Evolutionary conservation across 2,113 vertebrate species (phyloP), one percentile per base, ranked within the genome.

Genomic region (Nothobranchius furzeri): DNA sequence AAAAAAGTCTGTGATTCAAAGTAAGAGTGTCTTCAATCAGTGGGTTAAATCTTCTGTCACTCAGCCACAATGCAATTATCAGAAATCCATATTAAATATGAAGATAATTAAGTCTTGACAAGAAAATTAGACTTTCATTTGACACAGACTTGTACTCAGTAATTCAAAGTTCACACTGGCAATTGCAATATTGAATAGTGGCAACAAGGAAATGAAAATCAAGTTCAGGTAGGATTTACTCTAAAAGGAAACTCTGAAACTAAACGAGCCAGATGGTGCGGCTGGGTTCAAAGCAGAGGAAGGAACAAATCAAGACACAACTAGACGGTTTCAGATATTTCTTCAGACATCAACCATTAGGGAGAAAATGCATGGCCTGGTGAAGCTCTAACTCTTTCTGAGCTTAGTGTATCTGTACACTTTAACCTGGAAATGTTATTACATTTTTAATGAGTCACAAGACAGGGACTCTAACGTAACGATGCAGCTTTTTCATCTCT

Each of bases 31-130:
- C 12, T 68, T 49, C 40, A 64, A 51, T 72, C 51, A 60, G 15
- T 50, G 20, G n/a, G 7, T 35, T 42, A 53, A 59, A 64, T 51
- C 40, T 46, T 30, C 17, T 1, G 4, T 65, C 56, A 37, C 20
- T 60, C 59, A 12, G 25, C 55, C 20, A 15, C 65, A 47, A 57
- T 64, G 68, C 25, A 61, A 54, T 76, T 58, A 68, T 68, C 37
- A 52, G 55, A 60, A 61, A 74, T 77, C 81, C 58, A 60, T 49
- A 64, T 25, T 74, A 48, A 76, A 65, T 60, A 64, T 49, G 15
- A 42, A 60, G 43, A 54, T 60, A 58, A 76, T 70, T 63, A 54
- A 70, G 42, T 49, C 25, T 58, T 64, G 35, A 76, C 53, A 25
- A 68, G 71, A 48, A 30, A 43, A 65, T 49, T 42, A 30, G 47